Evolutionary conservation across 2,888 invertebrate species (phyloP).

Genomic region (Epistrophe grossulariae): DNA sequence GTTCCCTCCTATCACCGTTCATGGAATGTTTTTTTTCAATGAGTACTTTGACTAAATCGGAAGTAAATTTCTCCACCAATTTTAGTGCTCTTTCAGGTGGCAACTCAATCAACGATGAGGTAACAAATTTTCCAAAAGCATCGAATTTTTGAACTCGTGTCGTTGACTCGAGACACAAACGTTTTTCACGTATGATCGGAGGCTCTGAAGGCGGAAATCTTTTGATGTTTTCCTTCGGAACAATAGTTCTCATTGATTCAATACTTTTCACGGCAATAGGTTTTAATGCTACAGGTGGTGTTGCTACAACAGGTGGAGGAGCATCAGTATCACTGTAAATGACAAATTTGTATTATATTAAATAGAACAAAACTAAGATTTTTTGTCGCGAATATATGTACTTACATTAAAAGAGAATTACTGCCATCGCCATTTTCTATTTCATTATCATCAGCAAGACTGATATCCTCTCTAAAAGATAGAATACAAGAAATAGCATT

Average conservation of each 20-base stretch:
- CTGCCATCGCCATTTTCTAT: conserved; percentile 50
- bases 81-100: conserved; percentile 80
- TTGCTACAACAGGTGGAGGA: conserved; percentile 48
- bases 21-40: conserved; percentile 77
- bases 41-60: conserved; percentile 81
- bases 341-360: neutral
- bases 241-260: conserved; percentile 67
- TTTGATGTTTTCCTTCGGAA: conserved; percentile 56
- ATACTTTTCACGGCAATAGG: conserved; percentile 54
- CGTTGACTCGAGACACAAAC: conserved; percentile 43
- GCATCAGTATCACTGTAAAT: conserved; percentile 76
- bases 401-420: conserved; percentile 56
- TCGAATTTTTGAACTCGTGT: conserved; percentile 76
- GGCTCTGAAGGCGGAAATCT: conserved; percentile 13
- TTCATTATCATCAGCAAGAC: conserved; percentile 61
- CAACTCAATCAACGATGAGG: conserved; percentile 81
- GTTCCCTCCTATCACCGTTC: conserved; percentile 38
- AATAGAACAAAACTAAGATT: neutral
- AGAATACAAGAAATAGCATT: conserved; percentile 7
- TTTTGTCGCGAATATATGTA: neutral
- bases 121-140: conserved; percentile 83
- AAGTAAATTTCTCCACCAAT: conserved; percentile 82
- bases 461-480: conserved; percentile 62
- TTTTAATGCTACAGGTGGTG: conserved; percentile 19
- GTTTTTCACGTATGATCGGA: conserved; percentile 51